phyloP scores from a whole-genome alignment of 1,140 invertebrate species.

The Dendrolimus punctatus region DNA sequence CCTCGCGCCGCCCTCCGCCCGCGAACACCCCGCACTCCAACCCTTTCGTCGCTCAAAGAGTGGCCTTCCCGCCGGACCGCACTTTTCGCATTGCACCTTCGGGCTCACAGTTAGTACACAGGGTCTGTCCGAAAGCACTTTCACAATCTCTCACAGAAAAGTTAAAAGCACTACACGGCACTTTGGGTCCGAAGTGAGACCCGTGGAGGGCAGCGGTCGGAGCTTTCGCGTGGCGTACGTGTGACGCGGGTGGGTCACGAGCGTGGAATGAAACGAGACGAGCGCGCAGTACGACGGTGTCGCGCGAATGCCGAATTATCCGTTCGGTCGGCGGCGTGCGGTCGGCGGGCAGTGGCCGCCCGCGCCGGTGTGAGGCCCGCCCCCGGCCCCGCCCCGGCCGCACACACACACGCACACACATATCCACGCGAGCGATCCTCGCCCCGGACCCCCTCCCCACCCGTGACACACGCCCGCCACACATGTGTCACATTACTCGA shows the following conservation, averaged over 20 bases:
- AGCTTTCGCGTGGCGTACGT: slow-evolving; percentile 31
- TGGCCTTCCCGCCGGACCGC: slow-evolving; percentile 40
- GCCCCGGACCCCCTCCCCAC: slow-evolving; percentile 21
- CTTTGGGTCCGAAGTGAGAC: slow-evolving; percentile 2
- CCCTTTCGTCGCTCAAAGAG: slow-evolving; percentile 51
- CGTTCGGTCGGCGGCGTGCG: slow-evolving; percentile 18
- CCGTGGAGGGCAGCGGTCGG: slow-evolving; percentile 16
- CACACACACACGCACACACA: slow-evolving; percentile 34
- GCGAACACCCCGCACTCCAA: slow-evolving; percentile 42
- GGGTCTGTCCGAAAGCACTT: slow-evolving; percentile 11
- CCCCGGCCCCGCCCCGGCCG: slow-evolving; percentile 39
- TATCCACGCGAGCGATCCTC: slow-evolving; percentile 19
- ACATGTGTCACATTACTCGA: slow-evolving; percentile 38
- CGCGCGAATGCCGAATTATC: slow-evolving; percentile 39
- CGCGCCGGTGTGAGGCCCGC: slow-evolving; percentile 23
- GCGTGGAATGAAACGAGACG: slow-evolving; percentile 36
- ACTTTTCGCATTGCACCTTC: slow-evolving; percentile 42
- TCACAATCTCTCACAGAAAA: slow-evolving; percentile 17
- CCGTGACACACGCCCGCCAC: slow-evolving; percentile 19
- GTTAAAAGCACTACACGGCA: slow-evolving; percentile 45
- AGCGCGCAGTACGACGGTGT: slow-evolving; percentile 34
- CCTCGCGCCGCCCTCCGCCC: slow-evolving; percentile 48
- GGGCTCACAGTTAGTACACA: slow-evolving; percentile 13
- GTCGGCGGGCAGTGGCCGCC: slow-evolving; percentile 24
- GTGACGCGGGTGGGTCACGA: slow-evolving; percentile 36